Evolutionary conservation across 1,140 invertebrate genomes (phyloP), one percentile per base, ranked within the genome.

Genomic region (Bombus pascuorum): DNA sequence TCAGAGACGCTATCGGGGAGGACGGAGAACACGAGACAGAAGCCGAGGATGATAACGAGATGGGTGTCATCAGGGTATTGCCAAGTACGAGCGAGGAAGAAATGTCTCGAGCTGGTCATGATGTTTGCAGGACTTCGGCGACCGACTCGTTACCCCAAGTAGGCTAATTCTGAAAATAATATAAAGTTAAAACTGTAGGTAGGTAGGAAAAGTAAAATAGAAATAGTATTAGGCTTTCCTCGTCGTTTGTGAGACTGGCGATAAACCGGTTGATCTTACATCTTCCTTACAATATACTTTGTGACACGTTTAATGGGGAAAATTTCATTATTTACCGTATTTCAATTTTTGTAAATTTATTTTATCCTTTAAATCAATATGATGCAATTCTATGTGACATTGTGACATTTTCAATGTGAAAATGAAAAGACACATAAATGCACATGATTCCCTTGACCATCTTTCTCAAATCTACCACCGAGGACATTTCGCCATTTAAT

Each of bases 71-170:
- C 37, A 91, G 94, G 81, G 91, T 95, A 22, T 81, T 95, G 28
- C 94, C 94, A 0, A 94, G 92, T 74, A 94, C 94, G 0, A 95
- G 94, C 76, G 94, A 95, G 28, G 93, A 95, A 75, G 94, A 94
- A 47, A 93, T 88, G 39, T 91, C 91, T 0, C 86, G 92, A 39
- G 70, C 12, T 34, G 82, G 65, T 18, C 66, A 44, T 8, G 85
- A 71, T 37, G 32, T 74, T 10, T 86, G 87, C 13, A 93, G 90
- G 82, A 74, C 89, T 32, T 85, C 87, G 2, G 90, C 86, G 28
- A 83, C 74, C 0, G 93, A 95, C 80, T 90, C 91, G 13, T 91
- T 95, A 65, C 92, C 93, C 59, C 93, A 93, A 87, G 94, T 95
- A 85, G 92, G 83, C 59, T 13, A 9, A 8, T 32, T 37, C 37